A percentile compares a stretch with the other conserved stretches of the same genome.
These are phyloP conservation scores for Drosophila mojavensis DNA, from an alignment of 1,140 invertebrate species.

Conservation along the genomic window DNA sequence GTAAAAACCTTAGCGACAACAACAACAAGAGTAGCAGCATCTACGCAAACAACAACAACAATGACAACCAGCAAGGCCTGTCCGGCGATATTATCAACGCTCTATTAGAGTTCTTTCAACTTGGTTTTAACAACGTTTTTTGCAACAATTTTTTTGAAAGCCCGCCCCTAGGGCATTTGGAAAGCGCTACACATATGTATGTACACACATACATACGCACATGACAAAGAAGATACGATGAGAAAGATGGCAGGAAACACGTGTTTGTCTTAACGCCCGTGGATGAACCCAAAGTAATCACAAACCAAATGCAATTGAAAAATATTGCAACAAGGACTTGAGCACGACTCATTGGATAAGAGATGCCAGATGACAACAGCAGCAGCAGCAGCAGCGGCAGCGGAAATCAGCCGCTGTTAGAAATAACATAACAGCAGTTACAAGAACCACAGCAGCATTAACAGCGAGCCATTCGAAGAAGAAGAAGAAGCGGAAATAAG, in stretches of 20 bases:
- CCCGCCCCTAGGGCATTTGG: slow-evolving; percentile 8
- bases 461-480: neutral
- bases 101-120: slow-evolving; percentile 54
- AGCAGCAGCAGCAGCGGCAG: slow-evolving; percentile 13
- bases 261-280: slow-evolving; percentile 22
- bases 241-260: slow-evolving; percentile 10
- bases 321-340: slow-evolving; percentile 66
- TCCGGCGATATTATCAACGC: slow-evolving; percentile 44
- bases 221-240: slow-evolving; percentile 8
- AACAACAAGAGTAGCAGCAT: slow-evolving; percentile 10
- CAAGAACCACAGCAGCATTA: neutral
- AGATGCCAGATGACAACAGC: slow-evolving; percentile 16
- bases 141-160: slow-evolving; percentile 30
- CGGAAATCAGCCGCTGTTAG: slow-evolving; percentile 43
- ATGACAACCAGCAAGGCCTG: slow-evolving; percentile 38
- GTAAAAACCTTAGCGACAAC: slow-evolving; percentile 31
- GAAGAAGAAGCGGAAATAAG: neutral
- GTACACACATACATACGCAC: neutral
- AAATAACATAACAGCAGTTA: slow-evolving; percentile 13
- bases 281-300: slow-evolving; percentile 45
- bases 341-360: slow-evolving; percentile 57
- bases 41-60: slow-evolving; percentile 14
- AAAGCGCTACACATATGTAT: slow-evolving; percentile 17
- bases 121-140: slow-evolving; percentile 30
- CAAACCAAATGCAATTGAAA: slow-evolving; percentile 45